A percentile compares a stretch with the other conserved stretches of the same genome.
These are phyloP conservation scores for Agapornis roseicollis DNA, from an alignment of 2,113 vertebrate species.

Conservation along the genomic window DNA sequence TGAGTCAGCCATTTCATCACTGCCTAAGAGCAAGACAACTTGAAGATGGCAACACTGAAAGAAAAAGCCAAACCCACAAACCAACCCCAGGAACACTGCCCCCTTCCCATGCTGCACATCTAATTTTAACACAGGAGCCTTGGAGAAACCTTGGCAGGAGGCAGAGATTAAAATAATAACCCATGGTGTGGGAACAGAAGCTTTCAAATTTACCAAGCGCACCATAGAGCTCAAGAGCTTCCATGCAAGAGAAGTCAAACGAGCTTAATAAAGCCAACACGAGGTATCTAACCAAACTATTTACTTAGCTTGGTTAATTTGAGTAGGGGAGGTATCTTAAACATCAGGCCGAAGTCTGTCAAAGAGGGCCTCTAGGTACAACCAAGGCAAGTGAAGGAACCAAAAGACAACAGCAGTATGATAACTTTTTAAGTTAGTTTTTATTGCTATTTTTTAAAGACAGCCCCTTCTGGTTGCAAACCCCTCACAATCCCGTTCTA, in stretches of 20 bases:
- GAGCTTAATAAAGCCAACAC: background rate
- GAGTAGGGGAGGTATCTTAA: background rate
- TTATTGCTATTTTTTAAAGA: background rate
- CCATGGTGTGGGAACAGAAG: background rate
- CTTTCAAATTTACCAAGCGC: background rate
- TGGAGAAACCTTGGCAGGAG: constrained; percentile 19
- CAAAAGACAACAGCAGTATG: background rate
- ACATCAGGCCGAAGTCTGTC: background rate
- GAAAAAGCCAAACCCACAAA: background rate
- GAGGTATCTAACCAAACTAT: background rate
- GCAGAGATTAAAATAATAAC: constrained; percentile 1
- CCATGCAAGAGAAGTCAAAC: background rate
- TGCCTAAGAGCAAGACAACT: background rate
- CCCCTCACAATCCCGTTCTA: background rate
- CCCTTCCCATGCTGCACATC: background rate
- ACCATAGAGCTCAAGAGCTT: background rate
- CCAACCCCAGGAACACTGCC: background rate
- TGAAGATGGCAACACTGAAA: background rate
- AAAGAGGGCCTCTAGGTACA: background rate
- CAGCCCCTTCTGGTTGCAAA: background rate
- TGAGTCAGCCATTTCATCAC: background rate
- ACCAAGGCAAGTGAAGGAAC: background rate
- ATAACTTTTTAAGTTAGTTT: background rate
- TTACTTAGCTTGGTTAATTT: background rate
- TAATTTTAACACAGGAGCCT: constrained; percentile 12